Evolutionary conservation across 2,888 invertebrate genomes (phyloP).

Genomic region (Eugnorisma glareosa): DNA sequence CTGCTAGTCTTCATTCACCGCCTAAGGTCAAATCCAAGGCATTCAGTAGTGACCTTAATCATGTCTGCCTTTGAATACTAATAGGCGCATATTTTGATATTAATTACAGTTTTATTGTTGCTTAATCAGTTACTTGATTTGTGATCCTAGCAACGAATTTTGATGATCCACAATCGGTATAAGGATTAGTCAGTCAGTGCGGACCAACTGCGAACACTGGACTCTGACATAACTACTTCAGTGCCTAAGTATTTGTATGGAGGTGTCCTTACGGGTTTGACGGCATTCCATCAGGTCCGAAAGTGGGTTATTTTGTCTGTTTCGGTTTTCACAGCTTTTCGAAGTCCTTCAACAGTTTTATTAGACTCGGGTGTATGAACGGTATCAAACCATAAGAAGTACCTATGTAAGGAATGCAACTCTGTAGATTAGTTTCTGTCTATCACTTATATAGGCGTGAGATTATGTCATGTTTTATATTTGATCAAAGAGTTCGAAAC

Average conservation of each 20-base stretch:
- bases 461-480: slow-evolving; percentile 1
- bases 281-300: not conserved
- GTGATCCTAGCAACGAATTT: not conserved
- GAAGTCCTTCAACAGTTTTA: not conserved
- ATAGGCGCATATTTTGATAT: slow-evolving; percentile 2
- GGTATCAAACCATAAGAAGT: not conserved
- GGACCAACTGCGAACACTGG: not conserved
- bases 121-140: not conserved
- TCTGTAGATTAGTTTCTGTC: not conserved
- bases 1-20: not conserved
- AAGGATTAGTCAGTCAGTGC: not conserved
- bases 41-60: slow-evolving; percentile 12
- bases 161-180: not conserved
- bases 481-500: not conserved
- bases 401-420: not conserved
- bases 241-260: not conserved
- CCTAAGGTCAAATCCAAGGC: slow-evolving; percentile 22
- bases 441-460: not conserved
- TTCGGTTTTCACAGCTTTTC: not conserved
- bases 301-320: not conserved
- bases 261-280: not conserved
- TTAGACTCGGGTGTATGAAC: not conserved
- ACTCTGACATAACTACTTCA: not conserved
- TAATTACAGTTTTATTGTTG: not conserved
- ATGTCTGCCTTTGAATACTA: slow-evolving; percentile 14